Evolutionary conservation across 2,113 vertebrate species (phyloP).

Genomic region (Prionailurus bengalensis): DNA sequence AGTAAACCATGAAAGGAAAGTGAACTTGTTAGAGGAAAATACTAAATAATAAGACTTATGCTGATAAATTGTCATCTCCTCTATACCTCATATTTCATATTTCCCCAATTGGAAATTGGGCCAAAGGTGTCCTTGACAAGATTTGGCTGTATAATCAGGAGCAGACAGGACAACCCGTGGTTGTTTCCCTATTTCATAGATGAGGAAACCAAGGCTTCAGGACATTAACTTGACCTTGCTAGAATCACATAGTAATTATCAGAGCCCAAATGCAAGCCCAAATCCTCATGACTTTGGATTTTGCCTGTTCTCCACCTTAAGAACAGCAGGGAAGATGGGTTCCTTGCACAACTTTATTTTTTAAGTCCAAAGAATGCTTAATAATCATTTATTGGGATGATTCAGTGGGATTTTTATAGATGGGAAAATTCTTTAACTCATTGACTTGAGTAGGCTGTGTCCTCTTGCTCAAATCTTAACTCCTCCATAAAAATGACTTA

Average conservation of each 20-base stretch:
- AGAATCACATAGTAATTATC: background rate
- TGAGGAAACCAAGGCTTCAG: background rate
- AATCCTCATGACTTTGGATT: background rate
- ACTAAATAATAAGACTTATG: background rate
- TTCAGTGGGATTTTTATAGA: slow-evolving; percentile 33
- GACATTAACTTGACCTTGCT: background rate
- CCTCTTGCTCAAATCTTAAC: slow-evolving; percentile 44
- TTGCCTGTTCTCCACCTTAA: background rate
- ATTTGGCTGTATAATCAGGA: background rate
- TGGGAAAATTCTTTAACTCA: slow-evolving; percentile 30
- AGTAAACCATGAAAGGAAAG: background rate
- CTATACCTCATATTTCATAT: background rate
- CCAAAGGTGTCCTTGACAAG: background rate
- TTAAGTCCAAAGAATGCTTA: slow-evolving; percentile 42
- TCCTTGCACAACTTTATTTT: slow-evolving; percentile 18
- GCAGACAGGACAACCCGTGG: background rate
- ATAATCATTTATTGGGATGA: slow-evolving; percentile 6
- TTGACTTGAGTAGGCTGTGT: slow-evolving; percentile 2
- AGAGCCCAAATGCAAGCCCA: background rate
- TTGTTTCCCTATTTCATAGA: background rate
- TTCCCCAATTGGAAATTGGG: background rate
- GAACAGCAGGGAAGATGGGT: background rate
- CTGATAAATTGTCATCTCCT: background rate
- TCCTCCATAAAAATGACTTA: slow-evolving; percentile 41
- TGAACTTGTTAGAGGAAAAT: background rate